A percentile compares a stretch with the other conserved stretches of the same genome.
phyloP scores from a whole-genome alignment of 2,888 invertebrate species.

The Acronicta psi region DNA sequence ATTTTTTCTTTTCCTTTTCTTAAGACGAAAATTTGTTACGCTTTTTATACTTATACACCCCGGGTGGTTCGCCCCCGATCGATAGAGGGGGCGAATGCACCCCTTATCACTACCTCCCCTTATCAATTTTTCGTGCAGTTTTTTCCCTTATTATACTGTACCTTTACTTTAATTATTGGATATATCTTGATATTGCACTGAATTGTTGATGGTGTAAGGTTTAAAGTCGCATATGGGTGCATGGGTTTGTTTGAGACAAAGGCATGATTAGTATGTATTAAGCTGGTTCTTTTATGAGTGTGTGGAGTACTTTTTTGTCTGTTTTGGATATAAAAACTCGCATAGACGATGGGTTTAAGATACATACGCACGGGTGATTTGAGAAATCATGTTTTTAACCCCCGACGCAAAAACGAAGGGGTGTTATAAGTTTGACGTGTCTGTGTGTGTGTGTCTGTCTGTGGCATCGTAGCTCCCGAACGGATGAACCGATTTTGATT shows the following conservation, averaged over 20 bases:
- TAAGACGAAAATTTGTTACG: constrained; percentile 90
- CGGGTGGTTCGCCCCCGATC: constrained; percentile 79
- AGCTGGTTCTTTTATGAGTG: constrained; percentile 16
- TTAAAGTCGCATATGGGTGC: constrained; percentile 29
- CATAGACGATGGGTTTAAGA: neutral
- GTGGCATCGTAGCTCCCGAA: no score
- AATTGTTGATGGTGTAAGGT: constrained; percentile 35
- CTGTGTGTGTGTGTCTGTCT: no score
- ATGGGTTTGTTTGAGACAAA: constrained; percentile 18
- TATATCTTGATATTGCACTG: constrained; percentile 55
- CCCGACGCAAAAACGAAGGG: no score
- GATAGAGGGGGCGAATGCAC: constrained; percentile 71
- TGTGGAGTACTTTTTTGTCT: constrained; percentile 18
- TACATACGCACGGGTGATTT: neutral
- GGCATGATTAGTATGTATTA: constrained; percentile 21
- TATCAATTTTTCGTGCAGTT: constrained; percentile 87
- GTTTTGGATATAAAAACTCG: constrained; percentile 1
- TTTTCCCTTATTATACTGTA: constrained; percentile 77
- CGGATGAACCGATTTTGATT: no score
- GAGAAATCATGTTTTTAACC: no score
- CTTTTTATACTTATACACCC: constrained; percentile 87
- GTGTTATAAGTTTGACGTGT: no score
- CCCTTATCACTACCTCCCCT: constrained; percentile 81
- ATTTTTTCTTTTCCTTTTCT: constrained; percentile 89
- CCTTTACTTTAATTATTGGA: constrained; percentile 73